phyloP scores from a whole-genome alignment of 2,797 vertebrate species.

The Discoglossus pictus region DNA sequence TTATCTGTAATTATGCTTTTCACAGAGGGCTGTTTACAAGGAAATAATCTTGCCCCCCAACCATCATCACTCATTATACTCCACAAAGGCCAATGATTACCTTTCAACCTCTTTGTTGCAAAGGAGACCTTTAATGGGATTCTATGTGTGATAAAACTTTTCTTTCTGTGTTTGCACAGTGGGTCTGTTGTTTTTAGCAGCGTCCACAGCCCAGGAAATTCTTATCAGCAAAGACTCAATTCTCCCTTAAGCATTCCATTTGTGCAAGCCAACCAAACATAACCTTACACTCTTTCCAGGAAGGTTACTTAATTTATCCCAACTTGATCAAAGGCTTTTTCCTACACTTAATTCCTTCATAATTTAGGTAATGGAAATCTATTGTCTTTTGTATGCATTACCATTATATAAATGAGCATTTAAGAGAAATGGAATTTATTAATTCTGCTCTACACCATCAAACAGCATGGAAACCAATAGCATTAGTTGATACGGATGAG shows the following conservation, averaged over 20 bases:
- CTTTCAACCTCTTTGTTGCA: constrained; percentile 2
- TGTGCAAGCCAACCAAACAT: constrained; percentile 34
- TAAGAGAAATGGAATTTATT: no score
- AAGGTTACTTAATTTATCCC: not conserved
- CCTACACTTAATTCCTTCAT: not conserved
- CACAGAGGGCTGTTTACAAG: not conserved
- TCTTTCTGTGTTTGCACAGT: constrained; percentile 34
- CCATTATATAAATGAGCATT: no score
- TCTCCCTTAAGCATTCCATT: constrained; percentile 34
- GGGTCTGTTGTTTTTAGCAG: constrained; percentile 28
- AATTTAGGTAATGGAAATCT: not conserved
- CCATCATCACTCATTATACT: constrained; percentile 15
- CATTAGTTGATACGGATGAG: no score
- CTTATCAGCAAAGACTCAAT: constrained; percentile 23
- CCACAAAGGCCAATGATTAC: constrained; percentile 10
- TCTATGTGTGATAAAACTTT: constrained; percentile 22
- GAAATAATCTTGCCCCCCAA: constrained; percentile 12
- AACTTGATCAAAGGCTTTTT: constrained; percentile 19
- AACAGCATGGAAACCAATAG: no score
- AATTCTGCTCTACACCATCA: no score
- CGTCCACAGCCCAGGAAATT: constrained; percentile 42
- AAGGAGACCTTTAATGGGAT: constrained; percentile 16
- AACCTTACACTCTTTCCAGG: constrained; percentile 25
- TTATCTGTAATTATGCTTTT: no score
- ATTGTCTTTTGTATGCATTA: no score